These are phyloP conservation scores for Marronus borbonicus DNA, from an alignment of 2,888 invertebrate species.

Conservation along the genomic window DNA sequence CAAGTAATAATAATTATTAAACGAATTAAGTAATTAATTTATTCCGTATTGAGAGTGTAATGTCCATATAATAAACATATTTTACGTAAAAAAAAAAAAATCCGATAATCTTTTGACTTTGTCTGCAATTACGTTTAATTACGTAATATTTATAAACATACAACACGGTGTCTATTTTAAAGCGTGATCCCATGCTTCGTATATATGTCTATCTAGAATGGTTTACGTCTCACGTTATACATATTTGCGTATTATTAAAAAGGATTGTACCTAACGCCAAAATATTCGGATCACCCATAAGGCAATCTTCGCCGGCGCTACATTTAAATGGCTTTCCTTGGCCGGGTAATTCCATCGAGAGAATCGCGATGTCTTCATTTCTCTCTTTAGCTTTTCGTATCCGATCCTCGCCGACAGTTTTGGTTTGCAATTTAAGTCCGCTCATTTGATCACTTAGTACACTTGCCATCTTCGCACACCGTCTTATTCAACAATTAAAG, in stretches of 20 bases:
- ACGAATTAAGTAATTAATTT: not conserved
- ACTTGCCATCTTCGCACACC: constrained; percentile 77
- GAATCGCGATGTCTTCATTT: constrained; percentile 90
- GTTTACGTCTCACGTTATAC: constrained; percentile 32
- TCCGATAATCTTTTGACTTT: constrained; percentile 38
- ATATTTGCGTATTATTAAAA: constrained; percentile 20
- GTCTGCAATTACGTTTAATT: constrained; percentile 38
- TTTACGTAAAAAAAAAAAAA: constrained; percentile 7
- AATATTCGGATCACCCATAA: constrained; percentile 83
- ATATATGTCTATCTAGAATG: not conserved
- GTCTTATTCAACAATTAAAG: not conserved
- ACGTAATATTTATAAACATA: constrained; percentile 47
- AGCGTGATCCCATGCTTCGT: constrained; percentile 33
- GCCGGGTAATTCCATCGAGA: constrained; percentile 87
- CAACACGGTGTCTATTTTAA: constrained; percentile 42
- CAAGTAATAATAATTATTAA: not conserved
- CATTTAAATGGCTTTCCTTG: constrained; percentile 84
- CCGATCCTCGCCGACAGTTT: constrained; percentile 87
- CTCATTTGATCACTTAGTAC: constrained; percentile 86
- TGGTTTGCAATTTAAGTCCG: constrained; percentile 81
- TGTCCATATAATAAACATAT: too few relatives aligned
- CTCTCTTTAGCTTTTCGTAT: constrained; percentile 85
- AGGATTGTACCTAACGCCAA: constrained; percentile 80
- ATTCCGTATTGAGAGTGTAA: not conserved
- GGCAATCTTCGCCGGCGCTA: constrained; percentile 82